phyloP scores from a whole-genome alignment of 2,113 vertebrate genomes.

The Notothenia rossii region DNA sequence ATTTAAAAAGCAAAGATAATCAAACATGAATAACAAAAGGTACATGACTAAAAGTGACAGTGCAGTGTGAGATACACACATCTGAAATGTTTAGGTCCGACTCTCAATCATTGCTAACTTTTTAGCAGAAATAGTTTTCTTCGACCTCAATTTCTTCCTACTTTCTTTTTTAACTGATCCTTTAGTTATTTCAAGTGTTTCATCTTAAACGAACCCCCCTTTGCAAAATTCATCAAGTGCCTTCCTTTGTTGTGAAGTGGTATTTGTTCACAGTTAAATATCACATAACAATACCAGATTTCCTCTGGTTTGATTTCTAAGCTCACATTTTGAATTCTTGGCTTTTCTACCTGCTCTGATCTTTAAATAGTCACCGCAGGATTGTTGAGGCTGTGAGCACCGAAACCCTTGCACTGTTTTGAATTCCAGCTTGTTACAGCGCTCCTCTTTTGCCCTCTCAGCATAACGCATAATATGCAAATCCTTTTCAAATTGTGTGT shows the following conservation, averaged over 20 bases:
- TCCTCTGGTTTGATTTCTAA: background rate
- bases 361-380: constrained; percentile 44
- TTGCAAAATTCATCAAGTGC: background rate
- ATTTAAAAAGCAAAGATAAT: too few species aligned
- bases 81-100: too few species aligned
- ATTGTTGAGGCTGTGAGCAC: constrained; percentile 15
- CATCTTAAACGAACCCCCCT: too few species aligned
- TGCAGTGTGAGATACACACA: too few species aligned
- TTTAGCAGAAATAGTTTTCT: too few species aligned
- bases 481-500: background rate
- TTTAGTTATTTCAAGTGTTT: too few species aligned
- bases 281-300: background rate
- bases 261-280: background rate
- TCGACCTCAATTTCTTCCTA: too few species aligned
- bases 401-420: background rate
- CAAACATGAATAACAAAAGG: too few species aligned
- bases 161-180: too few species aligned
- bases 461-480: constrained; percentile 27
- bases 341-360: constrained; percentile 15
- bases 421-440: background rate
- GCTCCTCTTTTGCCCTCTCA: constrained; percentile 14
- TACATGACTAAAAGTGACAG: too few species aligned
- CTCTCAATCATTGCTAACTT: too few species aligned
- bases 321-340: constrained; percentile 29
- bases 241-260: background rate